Base-by-base conservation (phyloP, 2,113 vertebrate genomes). In the Lethenteron camtschaticum region DNA sequence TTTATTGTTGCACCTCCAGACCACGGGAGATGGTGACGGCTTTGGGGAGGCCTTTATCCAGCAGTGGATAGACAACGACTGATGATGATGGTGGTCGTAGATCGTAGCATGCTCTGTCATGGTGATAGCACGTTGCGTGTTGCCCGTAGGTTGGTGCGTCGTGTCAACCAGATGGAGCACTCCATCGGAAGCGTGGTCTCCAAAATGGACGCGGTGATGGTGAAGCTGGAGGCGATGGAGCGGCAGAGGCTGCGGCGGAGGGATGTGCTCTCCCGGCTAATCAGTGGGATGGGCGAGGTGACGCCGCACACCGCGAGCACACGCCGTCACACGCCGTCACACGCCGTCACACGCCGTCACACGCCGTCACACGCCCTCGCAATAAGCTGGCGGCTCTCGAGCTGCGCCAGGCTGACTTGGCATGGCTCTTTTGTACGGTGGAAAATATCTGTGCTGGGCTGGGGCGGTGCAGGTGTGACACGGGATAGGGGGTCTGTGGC, bases 231-330 rank as follows among this genome's bases (percentile, higher is more conserved):
- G n/a, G 10, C 63, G 24, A 75, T 83, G 59, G 82, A 83, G 57
- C 78, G 71, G 73, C 80, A 75, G 57, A 77, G 78, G 68, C 70
- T 75, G 71, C 80, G 78, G 69, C 74, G 72, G 56, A 83, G 75
- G 12, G 73, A 81, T 70, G 57, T 70, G 7, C 41, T 41, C 41
- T 41, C 41, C 41, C 41, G 41, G 41, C 41, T 41, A 41, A 41
- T 41, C 41, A 41, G 41, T 41, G 41, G 41, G 41, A 41, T 41
- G 41, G 41, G 41, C 41, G 41, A 41, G 41, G 41, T 41, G 41
- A 41, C 41, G 41, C 41, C 41, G 41, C 41, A 41, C 41, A 41
- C 41, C 3, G 24, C 24, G 24, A 24, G 24, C 24, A 24, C 24
- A 24, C 24, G 41, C 41, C 41, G 41, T 41, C 41, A 41, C 41